Evolutionary conservation across 2,113 vertebrate species (phyloP).

Genomic region (Cygnus atratus): DNA sequence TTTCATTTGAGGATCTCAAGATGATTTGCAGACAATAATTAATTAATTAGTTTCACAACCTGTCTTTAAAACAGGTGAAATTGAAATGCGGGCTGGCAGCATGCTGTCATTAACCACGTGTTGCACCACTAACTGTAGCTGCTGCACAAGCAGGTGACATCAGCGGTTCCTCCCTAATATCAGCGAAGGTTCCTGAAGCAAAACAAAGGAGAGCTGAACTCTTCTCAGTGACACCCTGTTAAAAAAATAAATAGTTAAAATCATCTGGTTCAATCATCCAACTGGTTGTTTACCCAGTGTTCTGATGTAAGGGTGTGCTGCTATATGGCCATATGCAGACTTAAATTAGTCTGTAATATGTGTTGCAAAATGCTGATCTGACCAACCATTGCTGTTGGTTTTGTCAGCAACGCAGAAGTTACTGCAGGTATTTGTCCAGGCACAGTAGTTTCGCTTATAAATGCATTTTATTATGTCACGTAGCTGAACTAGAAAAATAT

Average conservation of each 20-base stretch:
- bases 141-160: background rate
- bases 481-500: background rate
- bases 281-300: background rate
- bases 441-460: background rate
- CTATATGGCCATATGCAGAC: background rate
- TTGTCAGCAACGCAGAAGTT: background rate
- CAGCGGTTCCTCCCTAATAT: background rate
- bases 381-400: background rate
- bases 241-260: background rate
- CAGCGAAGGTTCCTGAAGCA: background rate
- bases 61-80: slow-evolving; percentile 46
- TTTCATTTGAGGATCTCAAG: slow-evolving; percentile 39
- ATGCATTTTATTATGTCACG: background rate
- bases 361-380: background rate
- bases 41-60: slow-evolving; percentile 56
- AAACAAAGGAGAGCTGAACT: background rate
- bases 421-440: background rate
- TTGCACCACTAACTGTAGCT: background rate
- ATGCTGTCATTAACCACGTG: background rate
- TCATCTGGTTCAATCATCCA: background rate
- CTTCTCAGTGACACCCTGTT: background rate
- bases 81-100: background rate
- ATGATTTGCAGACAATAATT: slow-evolving; percentile 32
- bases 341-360: background rate
- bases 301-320: background rate